Percentiles rank a stretch among this genome's conserved stretches.
Evolutionary conservation across 1,140 invertebrate genomes (phyloP).

Genomic region (Orchesella cincta): DNA sequence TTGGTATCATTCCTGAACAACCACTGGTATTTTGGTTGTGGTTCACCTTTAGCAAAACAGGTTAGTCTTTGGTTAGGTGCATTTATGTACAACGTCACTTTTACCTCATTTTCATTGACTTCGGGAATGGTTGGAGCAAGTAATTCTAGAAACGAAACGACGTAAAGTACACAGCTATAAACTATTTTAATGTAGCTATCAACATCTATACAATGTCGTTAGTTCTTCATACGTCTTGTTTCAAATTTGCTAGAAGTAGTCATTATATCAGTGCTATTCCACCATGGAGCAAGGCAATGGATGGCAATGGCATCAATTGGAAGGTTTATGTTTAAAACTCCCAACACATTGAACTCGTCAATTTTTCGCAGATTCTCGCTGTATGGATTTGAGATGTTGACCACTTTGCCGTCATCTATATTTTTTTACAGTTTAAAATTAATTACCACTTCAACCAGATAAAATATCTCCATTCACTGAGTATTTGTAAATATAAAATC

Average conservation of each 20-base stretch:
- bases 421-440: not conserved
- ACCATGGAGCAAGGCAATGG: constrained; percentile 2
- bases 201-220: too few species aligned
- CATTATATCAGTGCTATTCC: constrained; percentile 4
- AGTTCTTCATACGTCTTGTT: constrained; percentile 31
- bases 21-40: not conserved
- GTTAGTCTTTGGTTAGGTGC: not conserved
- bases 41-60: constrained; percentile 18
- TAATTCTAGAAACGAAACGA: not conserved
- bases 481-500: not conserved
- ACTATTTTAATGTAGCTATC: too few species aligned
- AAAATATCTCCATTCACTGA: too few species aligned
- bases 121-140: not conserved
- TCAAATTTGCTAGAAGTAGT: not conserved
- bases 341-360: not conserved
- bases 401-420: too few species aligned
- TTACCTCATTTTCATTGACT: not conserved
- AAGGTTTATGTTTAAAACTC: not conserved
- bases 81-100: not conserved
- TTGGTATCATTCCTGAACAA: not conserved
- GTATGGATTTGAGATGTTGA: not conserved
- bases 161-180: too few species aligned
- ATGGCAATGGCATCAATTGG: not conserved
- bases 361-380: not conserved
- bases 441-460: too few species aligned